Evolutionary conservation across 1,140 invertebrate genomes (phyloP), one percentile per base, ranked within the genome.

Genomic region (Stratiolaelaps scimitus): DNA sequence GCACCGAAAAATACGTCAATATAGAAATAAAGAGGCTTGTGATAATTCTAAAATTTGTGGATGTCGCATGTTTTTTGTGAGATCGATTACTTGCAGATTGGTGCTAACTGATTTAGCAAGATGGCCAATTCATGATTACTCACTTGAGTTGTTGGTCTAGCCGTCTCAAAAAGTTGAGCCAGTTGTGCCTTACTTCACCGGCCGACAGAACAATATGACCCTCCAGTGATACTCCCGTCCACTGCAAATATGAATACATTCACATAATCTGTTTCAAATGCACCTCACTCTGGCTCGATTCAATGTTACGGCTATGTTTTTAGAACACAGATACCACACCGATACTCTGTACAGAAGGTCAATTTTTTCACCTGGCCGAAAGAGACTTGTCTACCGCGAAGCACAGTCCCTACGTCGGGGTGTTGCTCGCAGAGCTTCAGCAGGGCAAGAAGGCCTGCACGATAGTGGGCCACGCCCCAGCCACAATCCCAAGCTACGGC

Each of bases 181-280:
- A 92, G 77, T 89, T 89, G 72, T 88, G 83, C 65, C 88, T 78
- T 28, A 92, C 89, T 82, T 92, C 89, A 15, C 87, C 88, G 68
- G 85, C 90, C 74, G 87, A 89, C 0, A 94, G 80, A 78, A 86
- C 86, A 20, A 94, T 83, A 72, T 88, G 83, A 1, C 89, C 89
- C 72, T 92, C 86, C 44, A 92, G 78, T 73, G 84, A 88, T 5
- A 93, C 84, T 17, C 90, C 89, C 26, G 89, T 91, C 71, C 89
- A 86, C 72, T 84, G 84, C 2, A 1, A 65, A 29, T 65, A 29
- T 65, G 6, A 43, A 23, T 1, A 6, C 23, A 43, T 65, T 65
- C 5, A 6, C 28, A 53, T 23, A 13, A 53, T 23, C 28, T 6
- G 28, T n/a, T n/a, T n/a, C n/a, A n/a, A n/a, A n/a, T n/a, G n/a